Base-by-base conservation (phyloP, 2,888 invertebrate genomes). In the Mylabris sibirica region DNA sequence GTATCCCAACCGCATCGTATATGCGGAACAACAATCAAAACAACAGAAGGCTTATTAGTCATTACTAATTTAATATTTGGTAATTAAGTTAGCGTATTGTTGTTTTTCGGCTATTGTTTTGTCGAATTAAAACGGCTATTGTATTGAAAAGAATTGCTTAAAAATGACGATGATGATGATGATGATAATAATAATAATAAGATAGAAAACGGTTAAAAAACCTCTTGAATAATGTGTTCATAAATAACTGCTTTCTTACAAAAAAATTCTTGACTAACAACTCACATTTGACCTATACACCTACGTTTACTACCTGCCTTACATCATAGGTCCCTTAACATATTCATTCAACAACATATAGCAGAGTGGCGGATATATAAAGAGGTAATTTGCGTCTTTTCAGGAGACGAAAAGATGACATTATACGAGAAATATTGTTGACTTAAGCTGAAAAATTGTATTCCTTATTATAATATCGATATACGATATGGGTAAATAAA, bases 211-310 rank as follows among this genome's bases (percentile, higher is more conserved):
- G 64, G 64, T 59, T 63, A 53, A 70, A 66, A 68, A 22, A 20
- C 30, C 20, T n/a, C 22, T 70, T 70, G 70, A 69, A 71, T 72
- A 72, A 73, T 70, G 65, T 64, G 66, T 72, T 64, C 72, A 72
- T 74, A 74, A 74, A 74, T 70, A 72, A 70, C 70, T 63, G 65
- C 72, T 72, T 72, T 72, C 67, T 60, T 68, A 20, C 22, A 49
- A 49, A 49, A 17, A 76, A 76, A 76, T 74, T 72, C 76, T 70
- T 74, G 70, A 70, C 72, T 74, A 75, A 77, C 76, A 74, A 76
- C 75, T 67, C 74, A 77, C 77, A 76, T 78, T 75, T 79, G 79
- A 79, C 79, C 79, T 77, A 76, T 75, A 77, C 78, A 71, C 79
- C 79, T 74, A 79, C 79, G 74, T 72, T 74, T 74, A 74, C 74